These are phyloP conservation scores for Drosophila kambysellisi DNA, from an alignment of 2,888 invertebrate genomes.

Conservation along the genomic window DNA sequence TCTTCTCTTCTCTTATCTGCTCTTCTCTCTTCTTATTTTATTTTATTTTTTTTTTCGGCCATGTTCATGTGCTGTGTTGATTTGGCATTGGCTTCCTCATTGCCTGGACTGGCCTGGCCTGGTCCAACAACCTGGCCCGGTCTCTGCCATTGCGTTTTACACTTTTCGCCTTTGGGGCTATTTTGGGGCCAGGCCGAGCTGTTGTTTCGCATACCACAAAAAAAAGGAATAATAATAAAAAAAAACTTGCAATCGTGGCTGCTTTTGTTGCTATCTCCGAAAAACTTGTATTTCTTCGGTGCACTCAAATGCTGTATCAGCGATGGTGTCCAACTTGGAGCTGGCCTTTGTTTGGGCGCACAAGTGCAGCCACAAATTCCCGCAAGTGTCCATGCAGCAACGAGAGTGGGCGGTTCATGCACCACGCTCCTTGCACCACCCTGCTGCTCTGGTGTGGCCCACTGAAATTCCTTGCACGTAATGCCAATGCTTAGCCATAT, in stretches of 20 bases:
- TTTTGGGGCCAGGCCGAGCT: conserved; percentile 24
- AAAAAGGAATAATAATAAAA: not conserved
- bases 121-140: conserved; percentile 44
- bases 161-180: conserved; percentile 66
- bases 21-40: conserved; percentile 23
- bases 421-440: conserved; percentile 42
- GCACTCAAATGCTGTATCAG: conserved; percentile 66
- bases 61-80: conserved; percentile 51
- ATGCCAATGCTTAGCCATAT: conserved; percentile 72
- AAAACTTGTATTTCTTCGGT: conserved; percentile 72
- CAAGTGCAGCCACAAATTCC: conserved; percentile 37
- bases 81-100: conserved; percentile 44
- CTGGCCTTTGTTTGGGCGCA: conserved; percentile 28
- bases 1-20: not conserved
- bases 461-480: conserved; percentile 66
- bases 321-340: conserved; percentile 57
- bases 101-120: conserved; percentile 9
- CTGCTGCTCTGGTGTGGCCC: conserved; percentile 28
- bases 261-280: conserved; percentile 46
- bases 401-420: conserved; percentile 69
- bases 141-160: conserved; percentile 69
- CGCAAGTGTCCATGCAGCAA: conserved; percentile 64
- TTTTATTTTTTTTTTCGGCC: conserved; percentile 32
- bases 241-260: conserved; percentile 37
- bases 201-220: conserved; percentile 11